phyloP scores from a whole-genome alignment of 1,140 invertebrate species.

The Dendrolimus punctatus region DNA sequence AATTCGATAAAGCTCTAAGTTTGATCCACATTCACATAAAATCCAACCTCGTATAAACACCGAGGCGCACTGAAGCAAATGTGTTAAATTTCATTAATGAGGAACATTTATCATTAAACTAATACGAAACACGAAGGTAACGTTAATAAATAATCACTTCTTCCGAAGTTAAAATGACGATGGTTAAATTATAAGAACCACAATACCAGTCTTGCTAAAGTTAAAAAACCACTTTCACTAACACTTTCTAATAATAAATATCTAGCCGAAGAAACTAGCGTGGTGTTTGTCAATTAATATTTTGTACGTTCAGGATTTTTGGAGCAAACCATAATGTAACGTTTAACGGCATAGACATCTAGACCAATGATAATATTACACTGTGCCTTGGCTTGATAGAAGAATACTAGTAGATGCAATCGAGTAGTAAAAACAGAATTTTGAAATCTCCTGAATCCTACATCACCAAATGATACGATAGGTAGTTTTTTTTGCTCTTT shows the following conservation, averaged over 20 bases:
- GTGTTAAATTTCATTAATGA: slow-evolving; percentile 1
- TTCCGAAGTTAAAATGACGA: background rate
- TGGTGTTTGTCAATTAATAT: slow-evolving; percentile 25
- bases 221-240: slow-evolving; percentile 4
- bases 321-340: slow-evolving; percentile 29
- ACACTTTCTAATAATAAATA: slow-evolving; percentile 32
- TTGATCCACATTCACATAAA: slow-evolving; percentile 68
- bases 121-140: no score
- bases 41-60: slow-evolving; percentile 27
- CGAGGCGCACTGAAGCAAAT: slow-evolving; percentile 31
- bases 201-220: slow-evolving; percentile 51
- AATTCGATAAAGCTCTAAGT: slow-evolving; percentile 71
- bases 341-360: background rate
- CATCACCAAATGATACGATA: no score
- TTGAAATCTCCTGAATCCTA: no score
- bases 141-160: no score
- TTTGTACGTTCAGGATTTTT: slow-evolving; percentile 67
- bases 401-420: no score
- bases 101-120: background rate
- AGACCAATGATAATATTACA: no score
- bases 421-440: no score
- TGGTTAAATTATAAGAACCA: slow-evolving; percentile 23
- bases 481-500: no score
- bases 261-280: slow-evolving; percentile 40
- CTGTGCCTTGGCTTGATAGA: no score